Evolutionary conservation across 1,140 invertebrate species (phyloP).

Genomic region (Neodiprion fabricii): DNA sequence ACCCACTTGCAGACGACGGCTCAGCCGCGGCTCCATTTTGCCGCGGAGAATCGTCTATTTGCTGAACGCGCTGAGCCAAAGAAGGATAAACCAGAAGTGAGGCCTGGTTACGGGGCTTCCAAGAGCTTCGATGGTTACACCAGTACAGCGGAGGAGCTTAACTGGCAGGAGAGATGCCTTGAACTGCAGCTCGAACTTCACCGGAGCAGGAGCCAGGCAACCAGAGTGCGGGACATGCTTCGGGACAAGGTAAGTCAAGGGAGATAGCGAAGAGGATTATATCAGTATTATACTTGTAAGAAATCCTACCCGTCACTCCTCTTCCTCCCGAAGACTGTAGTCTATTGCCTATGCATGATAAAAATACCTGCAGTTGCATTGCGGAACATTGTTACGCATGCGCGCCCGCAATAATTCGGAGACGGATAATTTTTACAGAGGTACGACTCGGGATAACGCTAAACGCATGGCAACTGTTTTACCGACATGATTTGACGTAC

Average conservation of each 20-base stretch:
- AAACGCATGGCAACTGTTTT: too few relatives aligned
- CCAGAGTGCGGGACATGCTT: slow-evolving; percentile 83
- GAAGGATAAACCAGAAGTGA: slow-evolving; percentile 44
- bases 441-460: too few relatives aligned
- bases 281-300: too few relatives aligned
- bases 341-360: too few relatives aligned
- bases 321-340: too few relatives aligned
- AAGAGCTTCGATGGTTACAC: slow-evolving; percentile 57
- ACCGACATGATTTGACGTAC: too few relatives aligned
- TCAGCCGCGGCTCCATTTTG: slow-evolving; percentile 32
- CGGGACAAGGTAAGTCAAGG: slow-evolving; percentile 77
- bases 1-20: slow-evolving; percentile 36
- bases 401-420: too few relatives aligned
- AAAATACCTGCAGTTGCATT: too few relatives aligned
- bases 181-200: slow-evolving; percentile 84
- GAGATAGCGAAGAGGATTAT: too few relatives aligned
- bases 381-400: too few relatives aligned
- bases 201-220: slow-evolving; percentile 80
- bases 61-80: slow-evolving; percentile 37
- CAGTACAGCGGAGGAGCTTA: slow-evolving; percentile 60
- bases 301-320: too few relatives aligned
- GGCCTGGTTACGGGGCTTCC: slow-evolving; percentile 45
- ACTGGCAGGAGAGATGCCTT: slow-evolving; percentile 86
- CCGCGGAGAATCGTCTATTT: slow-evolving; percentile 30
- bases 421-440: too few relatives aligned